These are phyloP conservation scores for Aromia moschata DNA, from an alignment of 2,888 invertebrate species.

Conservation along the genomic window DNA sequence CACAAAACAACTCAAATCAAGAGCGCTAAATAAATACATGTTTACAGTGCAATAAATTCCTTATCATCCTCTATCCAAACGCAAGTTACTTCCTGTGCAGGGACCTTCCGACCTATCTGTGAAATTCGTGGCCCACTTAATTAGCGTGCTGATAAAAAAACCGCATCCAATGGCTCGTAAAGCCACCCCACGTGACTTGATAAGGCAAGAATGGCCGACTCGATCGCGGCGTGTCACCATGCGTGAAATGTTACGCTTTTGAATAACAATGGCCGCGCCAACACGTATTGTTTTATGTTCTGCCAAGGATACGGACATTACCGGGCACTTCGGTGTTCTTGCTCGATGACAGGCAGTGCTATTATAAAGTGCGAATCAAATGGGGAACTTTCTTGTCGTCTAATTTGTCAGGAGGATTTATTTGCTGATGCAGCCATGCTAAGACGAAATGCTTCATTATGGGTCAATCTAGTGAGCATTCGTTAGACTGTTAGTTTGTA, in stretches of 20 bases:
- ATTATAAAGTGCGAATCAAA: no score
- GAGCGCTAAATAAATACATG: no score
- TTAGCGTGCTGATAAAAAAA: conserved; percentile 14
- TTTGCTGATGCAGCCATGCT: no score
- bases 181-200: conserved; percentile 33
- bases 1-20: no score
- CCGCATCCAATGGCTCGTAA: conserved; percentile 15
- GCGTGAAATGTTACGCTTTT: conserved; percentile 61
- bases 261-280: conserved; percentile 57
- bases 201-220: conserved; percentile 56
- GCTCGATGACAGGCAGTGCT: no score
- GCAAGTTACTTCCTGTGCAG: background rate
- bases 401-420: no score
- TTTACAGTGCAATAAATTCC: background rate
- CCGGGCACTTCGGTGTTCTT: conserved; percentile 14
- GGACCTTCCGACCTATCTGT: background rate
- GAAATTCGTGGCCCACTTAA: background rate
- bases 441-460: no score
- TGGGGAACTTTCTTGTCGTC: no score
- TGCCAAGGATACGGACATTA: conserved; percentile 22
- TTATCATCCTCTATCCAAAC: background rate
- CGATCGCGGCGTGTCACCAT: conserved; percentile 55
- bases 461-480: no score
- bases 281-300: conserved; percentile 23
- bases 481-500: no score